phyloP scores from a whole-genome alignment of 2,797 vertebrate genomes.

The Gallirallus australis region DNA sequence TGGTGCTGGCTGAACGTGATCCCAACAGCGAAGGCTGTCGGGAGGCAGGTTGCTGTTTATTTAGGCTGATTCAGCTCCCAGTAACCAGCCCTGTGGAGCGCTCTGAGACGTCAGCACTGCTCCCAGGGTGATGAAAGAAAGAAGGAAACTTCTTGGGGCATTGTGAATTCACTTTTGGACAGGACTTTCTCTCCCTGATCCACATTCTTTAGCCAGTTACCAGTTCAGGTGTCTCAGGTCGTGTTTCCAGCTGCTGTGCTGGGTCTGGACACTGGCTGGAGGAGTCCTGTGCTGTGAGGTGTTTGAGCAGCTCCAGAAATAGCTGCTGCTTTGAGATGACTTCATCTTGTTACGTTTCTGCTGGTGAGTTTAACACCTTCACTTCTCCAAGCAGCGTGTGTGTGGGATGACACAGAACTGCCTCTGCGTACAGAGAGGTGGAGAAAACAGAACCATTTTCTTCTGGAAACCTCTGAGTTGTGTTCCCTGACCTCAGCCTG shows the following conservation, averaged over 20 bases:
- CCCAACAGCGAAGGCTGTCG: neutral
- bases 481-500: neutral
- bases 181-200: neutral
- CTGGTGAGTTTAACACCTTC: neutral
- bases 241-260: rapidly evolving
- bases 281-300: neutral
- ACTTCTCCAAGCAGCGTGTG: rapidly evolving
- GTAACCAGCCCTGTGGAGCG: neutral
- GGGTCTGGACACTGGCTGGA: neutral
- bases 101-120: neutral
- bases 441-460: neutral
- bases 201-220: neutral
- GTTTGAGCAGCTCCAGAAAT: neutral
- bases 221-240: neutral
- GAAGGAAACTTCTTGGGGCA: neutral
- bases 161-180: rapidly evolving
- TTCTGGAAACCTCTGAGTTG: neutral
- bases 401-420: neutral
- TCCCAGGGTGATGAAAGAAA: neutral
- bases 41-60: neutral
- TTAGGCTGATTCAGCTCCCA: neutral
- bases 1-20: neutral
- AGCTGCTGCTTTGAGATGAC: neutral
- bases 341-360: neutral
- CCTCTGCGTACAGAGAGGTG: neutral